Evolutionary conservation across 2,113 vertebrate species (phyloP), one percentile per base, ranked within the genome.

Genomic region (Leucoraja erinaceus): DNA sequence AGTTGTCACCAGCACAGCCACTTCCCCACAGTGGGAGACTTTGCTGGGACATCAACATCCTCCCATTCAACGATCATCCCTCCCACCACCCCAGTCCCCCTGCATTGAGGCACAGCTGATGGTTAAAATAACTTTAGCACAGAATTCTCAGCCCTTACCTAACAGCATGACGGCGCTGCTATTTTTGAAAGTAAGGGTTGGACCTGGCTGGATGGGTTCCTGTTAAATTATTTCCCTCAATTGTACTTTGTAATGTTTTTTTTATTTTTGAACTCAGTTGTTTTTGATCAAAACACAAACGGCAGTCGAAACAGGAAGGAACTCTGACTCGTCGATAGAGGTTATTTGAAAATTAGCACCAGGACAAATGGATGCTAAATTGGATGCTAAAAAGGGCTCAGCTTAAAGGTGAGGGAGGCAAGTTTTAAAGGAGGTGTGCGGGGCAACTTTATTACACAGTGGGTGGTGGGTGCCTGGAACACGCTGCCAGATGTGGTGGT

Each of bases 161-260:
- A 33, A 4, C 28, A 16, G 8, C 59, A 88, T 88, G 59, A 72
- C 18, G 5, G 70, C 63, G 54, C 33, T 33, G 31, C 66, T 91
- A 70, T 90, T 72, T 72, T 63, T 25, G n/a, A 91, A 72, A 72
- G 4, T 38, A 20, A 72, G 66, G 38, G 63, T 47, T 20, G 1
- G 68, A 74, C 68, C 3, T 16, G 66, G 68, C 33, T 91, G 33
- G 18, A 91, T 72, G 38, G 12, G 90, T 91, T 91, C 88, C 68
- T 91, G 66, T 91, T 91, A 54, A 91, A 91, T 91, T 72, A 72
- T 74, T 91, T 91, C 90, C 90, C 54, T 8, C 33, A 72, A 91
- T 91, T 91, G 90, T 91, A 28, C 5, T 68, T 7, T 66, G 6
- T 14, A 7, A n/a, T n/a, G n/a, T 86, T 61, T 61, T 10, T 47